Evolutionary conservation across 2,888 invertebrate genomes (phyloP), one percentile per base, ranked within the genome.

Genomic region (Brenthis daphne): DNA sequence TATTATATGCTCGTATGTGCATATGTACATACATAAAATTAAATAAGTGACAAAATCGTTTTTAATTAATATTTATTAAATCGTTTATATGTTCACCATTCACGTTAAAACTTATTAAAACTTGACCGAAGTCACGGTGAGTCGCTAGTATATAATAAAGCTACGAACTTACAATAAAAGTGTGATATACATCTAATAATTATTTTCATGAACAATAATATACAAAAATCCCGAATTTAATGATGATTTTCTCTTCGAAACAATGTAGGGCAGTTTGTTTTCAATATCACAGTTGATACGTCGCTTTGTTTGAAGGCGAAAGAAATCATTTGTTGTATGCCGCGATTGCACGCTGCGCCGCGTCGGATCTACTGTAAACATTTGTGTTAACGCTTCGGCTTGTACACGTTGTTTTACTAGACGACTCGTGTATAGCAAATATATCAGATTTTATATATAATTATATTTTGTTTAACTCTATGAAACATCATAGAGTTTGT

Each of bases 281-380:
- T 74, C 73, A 70, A 75, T 77, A 76, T 76, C 68, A 67, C 69
- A 66, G 63, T 68, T 67, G 72, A 74, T 73, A 67, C 70, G 69
- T 68, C 14, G 70, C 70, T 73, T 75, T 76, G 75, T 73, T 73
- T 67, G 67, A 67, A 65, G 51, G 65, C 56, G 71, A 73, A 75
- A 67, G 64, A 73, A 37, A 63, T 24, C 11, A 51, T 65, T 53
- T 65, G 55, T 74, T 69, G 61, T 64, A 33, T 72, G 60, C 57
- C 63, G 51, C 66, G 60, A 72, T 61, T 67, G 72, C 73, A 72
- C 72, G 64, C 63, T 37, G 63, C 54, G 20, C 20, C 20, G 20
- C 20, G 20, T 20, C 20, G 20, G 20, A 54, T 63, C 54, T n/a
- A 54, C 13, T 6, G 63, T 14, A 63, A 63, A 63, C 53, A 63